Evolutionary conservation across 2,888 invertebrate species (phyloP).

Genomic region (Steinernema hermaphroditum): DNA sequence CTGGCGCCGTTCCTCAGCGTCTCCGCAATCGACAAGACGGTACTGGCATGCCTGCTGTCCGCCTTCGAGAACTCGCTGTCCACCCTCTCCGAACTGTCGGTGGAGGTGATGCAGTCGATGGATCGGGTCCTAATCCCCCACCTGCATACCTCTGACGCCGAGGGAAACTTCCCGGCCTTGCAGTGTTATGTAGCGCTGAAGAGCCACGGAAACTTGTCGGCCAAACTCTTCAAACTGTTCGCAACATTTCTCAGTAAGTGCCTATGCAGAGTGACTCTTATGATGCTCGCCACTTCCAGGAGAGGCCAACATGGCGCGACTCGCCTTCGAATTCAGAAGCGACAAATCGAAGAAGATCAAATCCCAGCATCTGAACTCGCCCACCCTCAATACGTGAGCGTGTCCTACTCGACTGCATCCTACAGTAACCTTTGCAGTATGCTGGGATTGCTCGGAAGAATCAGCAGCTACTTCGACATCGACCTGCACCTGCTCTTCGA

Average conservation of each 20-base stretch:
- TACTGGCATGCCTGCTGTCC: background rate
- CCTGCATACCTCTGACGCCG: background rate
- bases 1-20: background rate
- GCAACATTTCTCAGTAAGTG: conserved; percentile 1
- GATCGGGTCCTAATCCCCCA: background rate
- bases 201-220: background rate
- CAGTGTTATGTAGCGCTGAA: background rate
- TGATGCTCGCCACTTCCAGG: too few species aligned
- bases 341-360: background rate
- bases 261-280: too few species aligned
- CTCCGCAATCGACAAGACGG: background rate
- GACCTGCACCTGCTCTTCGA: conserved; percentile 3
- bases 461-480: background rate
- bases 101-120: background rate
- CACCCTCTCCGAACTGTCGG: background rate
- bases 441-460: background rate
- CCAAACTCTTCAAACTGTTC: conserved; percentile 4
- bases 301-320: conserved; percentile 7
- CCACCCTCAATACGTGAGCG: background rate
- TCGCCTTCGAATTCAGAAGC: background rate
- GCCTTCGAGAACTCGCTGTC: background rate
- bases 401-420: background rate
- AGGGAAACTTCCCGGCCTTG: background rate
- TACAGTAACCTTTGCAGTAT: background rate
- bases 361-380: background rate